Conservation (phyloP, 2,888 invertebrate species). For the Minunthozetes semirufus region DNA sequence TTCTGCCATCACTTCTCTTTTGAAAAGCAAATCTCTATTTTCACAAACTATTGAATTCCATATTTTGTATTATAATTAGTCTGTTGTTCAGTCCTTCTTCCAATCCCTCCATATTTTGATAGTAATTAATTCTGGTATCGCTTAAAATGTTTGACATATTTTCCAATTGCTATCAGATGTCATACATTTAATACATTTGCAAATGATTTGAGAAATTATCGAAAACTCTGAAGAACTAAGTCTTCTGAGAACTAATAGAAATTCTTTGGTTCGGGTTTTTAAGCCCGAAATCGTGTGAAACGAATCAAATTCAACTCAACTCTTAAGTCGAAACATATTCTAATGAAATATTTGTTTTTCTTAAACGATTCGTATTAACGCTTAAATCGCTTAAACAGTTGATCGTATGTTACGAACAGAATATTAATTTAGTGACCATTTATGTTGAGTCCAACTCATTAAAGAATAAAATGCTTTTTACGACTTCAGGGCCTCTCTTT, state of each 20-base stretch:
- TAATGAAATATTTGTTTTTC: constrained; percentile 3
- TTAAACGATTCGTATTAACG: constrained; percentile 4
- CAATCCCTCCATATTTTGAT: too few relatives aligned
- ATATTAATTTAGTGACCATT: constrained; percentile 26
- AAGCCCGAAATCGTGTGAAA: not conserved
- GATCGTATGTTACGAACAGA: not conserved
- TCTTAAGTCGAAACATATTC: not conserved
- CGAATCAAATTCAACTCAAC: not conserved
- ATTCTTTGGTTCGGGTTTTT: not conserved
- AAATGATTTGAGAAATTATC: not conserved
- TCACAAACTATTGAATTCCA: not conserved
- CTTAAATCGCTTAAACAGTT: constrained; percentile 2
- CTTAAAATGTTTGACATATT: too few relatives aligned
- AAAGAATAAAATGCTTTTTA: constrained; percentile 18
- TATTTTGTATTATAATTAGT: not conserved
- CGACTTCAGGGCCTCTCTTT: not conserved
- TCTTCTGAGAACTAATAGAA: too few relatives aligned
- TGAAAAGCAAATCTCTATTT: not conserved
- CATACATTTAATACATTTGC: not conserved
- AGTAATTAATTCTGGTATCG: too few relatives aligned
- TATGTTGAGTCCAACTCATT: constrained; percentile 15
- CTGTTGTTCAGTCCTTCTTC: not conserved
- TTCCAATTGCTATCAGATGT: not conserved
- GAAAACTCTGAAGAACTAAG: too few relatives aligned
- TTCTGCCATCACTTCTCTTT: not conserved